Evolutionary conservation across 1,140 invertebrate species (phyloP).

Genomic region (Trichonephila clavata): DNA sequence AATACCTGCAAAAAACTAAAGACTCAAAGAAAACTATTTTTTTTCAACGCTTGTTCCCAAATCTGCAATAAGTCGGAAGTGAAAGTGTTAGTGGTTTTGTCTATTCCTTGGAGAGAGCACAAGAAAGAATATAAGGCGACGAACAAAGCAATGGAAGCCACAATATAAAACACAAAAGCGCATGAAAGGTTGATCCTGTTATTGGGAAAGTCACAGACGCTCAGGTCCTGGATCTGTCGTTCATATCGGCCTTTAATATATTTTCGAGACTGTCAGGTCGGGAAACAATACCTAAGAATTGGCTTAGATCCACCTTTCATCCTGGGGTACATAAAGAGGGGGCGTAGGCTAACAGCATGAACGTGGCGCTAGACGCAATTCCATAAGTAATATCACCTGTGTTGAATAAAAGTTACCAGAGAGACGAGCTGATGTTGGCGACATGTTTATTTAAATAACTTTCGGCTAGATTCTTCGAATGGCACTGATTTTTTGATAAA

Average conservation of each 20-base stretch:
- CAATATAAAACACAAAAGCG: slow-evolving; percentile 9
- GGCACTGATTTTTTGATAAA: too few species aligned
- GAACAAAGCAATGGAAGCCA: background rate
- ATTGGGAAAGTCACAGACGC: slow-evolving; percentile 7
- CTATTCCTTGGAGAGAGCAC: background rate
- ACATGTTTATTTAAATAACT: too few species aligned
- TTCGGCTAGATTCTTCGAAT: too few species aligned
- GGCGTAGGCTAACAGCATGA: background rate
- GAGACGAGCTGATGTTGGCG: too few species aligned
- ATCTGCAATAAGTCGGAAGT: background rate
- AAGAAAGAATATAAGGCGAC: background rate
- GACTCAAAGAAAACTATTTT: too few species aligned
- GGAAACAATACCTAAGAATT: slow-evolving; percentile 53
- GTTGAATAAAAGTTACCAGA: too few species aligned
- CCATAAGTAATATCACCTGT: too few species aligned
- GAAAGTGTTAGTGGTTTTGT: slow-evolving; percentile 15
- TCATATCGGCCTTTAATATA: slow-evolving; percentile 62
- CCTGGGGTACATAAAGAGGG: background rate
- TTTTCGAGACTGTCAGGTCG: slow-evolving; percentile 31
- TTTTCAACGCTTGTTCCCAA: background rate
- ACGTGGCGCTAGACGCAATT: background rate
- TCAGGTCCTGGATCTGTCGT: slow-evolving; percentile 40
- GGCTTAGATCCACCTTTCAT: slow-evolving; percentile 41
- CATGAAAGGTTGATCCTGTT: background rate
- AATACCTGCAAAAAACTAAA: too few species aligned